These are phyloP conservation scores for Strix occidentalis DNA, from an alignment of 2,797 vertebrate species.

Conservation along the genomic window DNA sequence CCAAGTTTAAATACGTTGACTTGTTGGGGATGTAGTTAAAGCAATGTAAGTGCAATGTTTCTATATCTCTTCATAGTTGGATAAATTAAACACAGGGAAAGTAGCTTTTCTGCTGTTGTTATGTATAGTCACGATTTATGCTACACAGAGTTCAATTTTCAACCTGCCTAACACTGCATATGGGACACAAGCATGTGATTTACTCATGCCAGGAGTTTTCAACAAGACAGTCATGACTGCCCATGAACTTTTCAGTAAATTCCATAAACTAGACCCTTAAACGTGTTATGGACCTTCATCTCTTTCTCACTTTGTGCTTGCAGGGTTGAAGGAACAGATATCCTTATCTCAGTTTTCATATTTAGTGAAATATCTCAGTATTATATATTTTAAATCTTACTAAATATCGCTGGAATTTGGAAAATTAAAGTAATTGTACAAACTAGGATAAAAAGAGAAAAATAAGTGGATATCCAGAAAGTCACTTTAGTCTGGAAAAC, in stretches of 20 bases:
- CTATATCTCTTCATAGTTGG: neutral
- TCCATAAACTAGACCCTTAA: neutral
- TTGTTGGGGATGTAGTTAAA: neutral
- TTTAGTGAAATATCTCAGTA: neutral
- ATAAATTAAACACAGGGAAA: neutral
- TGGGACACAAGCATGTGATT: neutral
- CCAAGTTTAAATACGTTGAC: neutral
- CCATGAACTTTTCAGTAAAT: neutral
- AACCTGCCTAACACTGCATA: neutral
- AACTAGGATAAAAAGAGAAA: neutral
- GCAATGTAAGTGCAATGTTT: neutral
- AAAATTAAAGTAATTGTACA: neutral
- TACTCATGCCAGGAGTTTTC: neutral
- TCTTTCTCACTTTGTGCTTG: neutral
- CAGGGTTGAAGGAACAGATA: neutral
- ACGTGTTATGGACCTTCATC: neutral
- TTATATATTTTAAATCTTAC: neutral
- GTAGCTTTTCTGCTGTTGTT: neutral
- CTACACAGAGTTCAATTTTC: neutral
- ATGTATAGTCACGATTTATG: neutral
- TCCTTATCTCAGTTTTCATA: neutral
- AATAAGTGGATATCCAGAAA: neutral
- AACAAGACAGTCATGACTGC: neutral
- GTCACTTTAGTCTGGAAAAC: neutral
- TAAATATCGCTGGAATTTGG: neutral